These are phyloP conservation scores for Zapornia atra DNA, from an alignment of 2,113 vertebrate species.

Conservation along the genomic window DNA sequence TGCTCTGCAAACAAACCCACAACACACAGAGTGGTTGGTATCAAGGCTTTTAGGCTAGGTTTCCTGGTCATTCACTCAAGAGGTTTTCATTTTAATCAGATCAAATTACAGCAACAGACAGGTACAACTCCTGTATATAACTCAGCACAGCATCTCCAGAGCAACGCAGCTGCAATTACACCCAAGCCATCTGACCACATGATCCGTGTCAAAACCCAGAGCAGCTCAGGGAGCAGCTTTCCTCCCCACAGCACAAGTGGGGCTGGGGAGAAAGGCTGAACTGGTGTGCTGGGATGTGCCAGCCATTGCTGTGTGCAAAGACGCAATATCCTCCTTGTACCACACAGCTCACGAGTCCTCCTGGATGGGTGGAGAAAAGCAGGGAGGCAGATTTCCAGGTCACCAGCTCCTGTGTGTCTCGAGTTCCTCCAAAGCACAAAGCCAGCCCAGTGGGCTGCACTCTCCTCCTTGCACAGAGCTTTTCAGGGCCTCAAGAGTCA, in stretches of 20 bases:
- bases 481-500: background rate
- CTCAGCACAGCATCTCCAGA: background rate
- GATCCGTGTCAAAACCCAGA: background rate
- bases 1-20: background rate
- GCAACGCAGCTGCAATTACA: background rate
- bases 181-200: background rate
- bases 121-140: background rate
- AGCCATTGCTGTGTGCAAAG: background rate
- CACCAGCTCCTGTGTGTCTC: background rate
- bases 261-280: background rate
- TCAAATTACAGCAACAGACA: background rate
- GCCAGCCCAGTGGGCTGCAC: background rate
- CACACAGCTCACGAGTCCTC: accelerated
- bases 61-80: background rate
- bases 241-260: accelerated
- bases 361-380: background rate
- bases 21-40: background rate
- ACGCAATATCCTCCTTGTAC: background rate
- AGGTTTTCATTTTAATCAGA: background rate
- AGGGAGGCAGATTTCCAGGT: background rate
- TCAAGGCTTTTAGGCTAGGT: background rate
- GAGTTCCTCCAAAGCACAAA: background rate
- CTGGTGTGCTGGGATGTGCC: background rate
- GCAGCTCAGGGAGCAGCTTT: background rate
- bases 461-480: accelerated